Evolutionary conservation across 2,888 invertebrate genomes (phyloP).

Genomic region (Oasisia sp.): DNA sequence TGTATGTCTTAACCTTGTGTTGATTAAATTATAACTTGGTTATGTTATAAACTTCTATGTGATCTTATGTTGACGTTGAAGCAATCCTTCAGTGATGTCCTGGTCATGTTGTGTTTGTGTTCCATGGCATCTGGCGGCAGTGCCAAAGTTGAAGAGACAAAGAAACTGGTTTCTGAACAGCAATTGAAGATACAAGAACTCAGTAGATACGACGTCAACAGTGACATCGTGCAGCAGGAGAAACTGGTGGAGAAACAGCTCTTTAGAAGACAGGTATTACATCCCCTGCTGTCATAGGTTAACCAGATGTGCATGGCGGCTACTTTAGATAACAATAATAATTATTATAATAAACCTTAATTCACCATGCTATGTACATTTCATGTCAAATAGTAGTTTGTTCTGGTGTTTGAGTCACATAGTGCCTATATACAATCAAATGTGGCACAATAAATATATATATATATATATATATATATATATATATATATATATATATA

Average conservation of each 20-base stretch:
- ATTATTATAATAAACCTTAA: too few relatives aligned
- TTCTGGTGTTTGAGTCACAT: too few relatives aligned
- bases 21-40: neutral
- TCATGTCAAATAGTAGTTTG: too few relatives aligned
- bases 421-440: too few relatives aligned
- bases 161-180: slow-evolving; percentile 54
- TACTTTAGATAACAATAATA: too few relatives aligned
- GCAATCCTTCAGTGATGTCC: neutral
- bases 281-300: neutral
- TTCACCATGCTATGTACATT: too few relatives aligned
- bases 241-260: slow-evolving; percentile 57
- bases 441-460: too few relatives aligned
- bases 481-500: too few relatives aligned
- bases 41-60: neutral
- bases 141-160: slow-evolving; percentile 50
- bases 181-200: slow-evolving; percentile 52
- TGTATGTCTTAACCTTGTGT: neutral
- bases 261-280: slow-evolving; percentile 50
- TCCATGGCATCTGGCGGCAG: slow-evolving; percentile 38
- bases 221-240: slow-evolving; percentile 50
- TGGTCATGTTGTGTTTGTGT: neutral
- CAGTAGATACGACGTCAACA: slow-evolving; percentile 50
- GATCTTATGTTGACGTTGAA: neutral
- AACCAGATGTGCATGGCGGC: too few relatives aligned
- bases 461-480: too few relatives aligned